A percentile compares a stretch with the other conserved stretches of the same genome.
These are phyloP conservation scores for Falco cherrug DNA, from an alignment of 2,797 vertebrate genomes.

Conservation along the genomic window DNA sequence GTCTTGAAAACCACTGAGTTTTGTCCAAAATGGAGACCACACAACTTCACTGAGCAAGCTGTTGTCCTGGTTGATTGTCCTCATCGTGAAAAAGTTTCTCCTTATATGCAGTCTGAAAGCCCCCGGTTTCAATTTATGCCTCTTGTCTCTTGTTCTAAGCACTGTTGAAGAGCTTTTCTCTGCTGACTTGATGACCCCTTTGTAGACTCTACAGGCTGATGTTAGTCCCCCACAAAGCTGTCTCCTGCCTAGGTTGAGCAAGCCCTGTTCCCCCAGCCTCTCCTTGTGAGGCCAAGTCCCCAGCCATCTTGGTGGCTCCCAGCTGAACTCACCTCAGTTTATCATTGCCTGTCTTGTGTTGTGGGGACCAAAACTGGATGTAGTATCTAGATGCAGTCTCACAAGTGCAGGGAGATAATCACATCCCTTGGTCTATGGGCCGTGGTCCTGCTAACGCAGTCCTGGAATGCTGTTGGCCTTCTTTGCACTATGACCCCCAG, in stretches of 20 bases:
- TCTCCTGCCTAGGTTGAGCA: neutral
- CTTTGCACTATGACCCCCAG: neutral
- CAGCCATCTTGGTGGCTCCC: neutral
- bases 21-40: neutral
- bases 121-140: neutral
- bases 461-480: neutral
- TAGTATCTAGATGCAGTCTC: neutral
- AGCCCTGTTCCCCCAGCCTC: rapidly evolving
- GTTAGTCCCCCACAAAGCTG: neutral
- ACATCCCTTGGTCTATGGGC: neutral
- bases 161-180: neutral
- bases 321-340: neutral
- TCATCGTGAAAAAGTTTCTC: neutral
- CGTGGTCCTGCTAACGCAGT: neutral
- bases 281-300: neutral
- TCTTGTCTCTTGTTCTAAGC: neutral
- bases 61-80: neutral
- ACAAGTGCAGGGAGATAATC: neutral
- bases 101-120: neutral
- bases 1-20: neutral
- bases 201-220: neutral
- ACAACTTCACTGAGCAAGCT: neutral
- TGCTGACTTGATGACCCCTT: neutral
- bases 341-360: neutral
- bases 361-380: neutral